These are phyloP conservation scores for Cyaniris semiargus DNA, from an alignment of 2,888 invertebrate genomes.

Conservation along the genomic window DNA sequence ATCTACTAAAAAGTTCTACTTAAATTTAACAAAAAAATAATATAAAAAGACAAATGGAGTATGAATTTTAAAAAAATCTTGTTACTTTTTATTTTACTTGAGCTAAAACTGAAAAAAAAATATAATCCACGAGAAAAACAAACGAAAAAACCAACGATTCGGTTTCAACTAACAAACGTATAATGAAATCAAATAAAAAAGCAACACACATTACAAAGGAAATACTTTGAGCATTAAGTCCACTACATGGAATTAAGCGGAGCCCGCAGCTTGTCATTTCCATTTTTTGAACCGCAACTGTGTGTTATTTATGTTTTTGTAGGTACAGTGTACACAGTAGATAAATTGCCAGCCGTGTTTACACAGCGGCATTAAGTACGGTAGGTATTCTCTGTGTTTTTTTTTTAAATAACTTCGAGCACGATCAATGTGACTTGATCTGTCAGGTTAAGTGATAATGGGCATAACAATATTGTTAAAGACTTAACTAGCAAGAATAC, in stretches of 20 bases:
- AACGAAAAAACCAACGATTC: not conserved
- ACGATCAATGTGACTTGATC: too few relatives aligned
- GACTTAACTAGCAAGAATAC: too few relatives aligned
- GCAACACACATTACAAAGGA: slow-evolving; percentile 38
- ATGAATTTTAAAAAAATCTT: too few relatives aligned
- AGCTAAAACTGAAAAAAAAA: too few relatives aligned
- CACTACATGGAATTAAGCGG: slow-evolving; percentile 41
- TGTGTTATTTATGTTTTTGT: slow-evolving; percentile 41
- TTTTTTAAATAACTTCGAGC: not conserved
- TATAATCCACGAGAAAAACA: not conserved
- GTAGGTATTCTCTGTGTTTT: not conserved
- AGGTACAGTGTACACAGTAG: slow-evolving; percentile 38
- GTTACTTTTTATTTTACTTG: too few relatives aligned
- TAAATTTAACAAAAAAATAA: too few relatives aligned
- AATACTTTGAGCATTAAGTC: slow-evolving; percentile 40
- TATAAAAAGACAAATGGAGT: not conserved
- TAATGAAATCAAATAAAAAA: slow-evolving; percentile 31
- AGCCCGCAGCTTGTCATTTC: slow-evolving; percentile 40
- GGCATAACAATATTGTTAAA: too few relatives aligned
- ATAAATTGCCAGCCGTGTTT: slow-evolving; percentile 33
- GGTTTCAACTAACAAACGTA: slow-evolving; percentile 9
- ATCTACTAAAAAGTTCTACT: not conserved
- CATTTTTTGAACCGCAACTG: slow-evolving; percentile 41
- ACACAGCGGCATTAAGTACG: not conserved
- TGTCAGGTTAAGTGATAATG: too few relatives aligned